Evolutionary conservation across 2,797 vertebrate genomes (phyloP).

Genomic region (Mormyrops boulengeri): DNA sequence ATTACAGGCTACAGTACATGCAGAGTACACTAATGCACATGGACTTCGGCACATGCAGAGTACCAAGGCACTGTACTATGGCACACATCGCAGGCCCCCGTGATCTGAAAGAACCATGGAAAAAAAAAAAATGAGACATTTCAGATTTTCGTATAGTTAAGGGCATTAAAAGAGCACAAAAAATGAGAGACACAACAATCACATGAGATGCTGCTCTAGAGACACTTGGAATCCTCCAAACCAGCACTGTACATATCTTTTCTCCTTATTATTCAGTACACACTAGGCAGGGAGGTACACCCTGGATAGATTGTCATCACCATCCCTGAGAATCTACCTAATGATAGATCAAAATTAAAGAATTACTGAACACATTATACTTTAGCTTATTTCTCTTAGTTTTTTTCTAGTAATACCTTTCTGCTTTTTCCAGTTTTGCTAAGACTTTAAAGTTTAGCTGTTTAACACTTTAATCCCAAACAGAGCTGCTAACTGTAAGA

Average conservation of each 20-base stretch:
- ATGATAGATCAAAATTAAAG: background rate
- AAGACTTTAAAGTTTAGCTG: background rate
- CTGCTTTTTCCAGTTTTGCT: background rate
- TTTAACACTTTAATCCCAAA: background rate
- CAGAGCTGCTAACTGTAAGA: background rate
- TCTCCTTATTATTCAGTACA: background rate
- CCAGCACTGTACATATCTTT: background rate
- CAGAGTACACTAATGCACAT: background rate
- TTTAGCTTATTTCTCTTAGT: background rate
- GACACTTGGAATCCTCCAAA: background rate
- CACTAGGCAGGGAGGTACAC: background rate
- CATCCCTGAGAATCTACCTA: background rate
- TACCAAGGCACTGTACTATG: background rate
- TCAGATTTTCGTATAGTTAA: background rate
- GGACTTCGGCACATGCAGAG: too few relatives aligned
- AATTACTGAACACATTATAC: background rate
- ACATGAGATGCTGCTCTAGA: too few relatives aligned
- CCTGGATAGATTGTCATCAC: background rate
- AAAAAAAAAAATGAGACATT: background rate
- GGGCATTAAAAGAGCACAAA: background rate
- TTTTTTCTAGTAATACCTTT: background rate
- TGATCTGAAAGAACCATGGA: background rate
- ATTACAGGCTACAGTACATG: background rate
- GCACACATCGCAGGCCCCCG: too few relatives aligned
- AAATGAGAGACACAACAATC: background rate